These are phyloP conservation scores for Lithophane ornitopus DNA, from an alignment of 2,888 invertebrate species.

Conservation along the genomic window DNA sequence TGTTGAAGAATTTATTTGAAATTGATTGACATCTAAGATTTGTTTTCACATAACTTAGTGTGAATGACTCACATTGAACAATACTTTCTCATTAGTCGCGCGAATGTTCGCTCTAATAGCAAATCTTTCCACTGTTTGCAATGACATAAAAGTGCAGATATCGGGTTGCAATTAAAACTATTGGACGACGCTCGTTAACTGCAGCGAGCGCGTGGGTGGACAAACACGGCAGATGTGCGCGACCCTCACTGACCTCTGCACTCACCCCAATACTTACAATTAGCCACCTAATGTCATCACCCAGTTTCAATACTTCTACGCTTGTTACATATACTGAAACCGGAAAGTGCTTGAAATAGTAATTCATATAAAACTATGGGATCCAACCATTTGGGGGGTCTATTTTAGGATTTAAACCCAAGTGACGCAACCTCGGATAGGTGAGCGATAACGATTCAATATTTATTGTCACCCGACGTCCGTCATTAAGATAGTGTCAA, in stretches of 20 bases:
- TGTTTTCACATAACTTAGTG: slow-evolving; percentile 62
- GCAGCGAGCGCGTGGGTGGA: slow-evolving; percentile 82
- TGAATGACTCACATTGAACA: slow-evolving; percentile 40
- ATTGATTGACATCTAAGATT: slow-evolving; percentile 64
- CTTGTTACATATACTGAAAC: slow-evolving; percentile 34
- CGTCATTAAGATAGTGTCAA: slow-evolving; percentile 91
- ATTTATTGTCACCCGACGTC: slow-evolving; percentile 90
- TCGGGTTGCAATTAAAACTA: slow-evolving; percentile 89
- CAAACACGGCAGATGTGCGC: slow-evolving; percentile 87
- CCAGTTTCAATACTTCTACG: slow-evolving; percentile 62
- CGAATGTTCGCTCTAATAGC: slow-evolving; percentile 51
- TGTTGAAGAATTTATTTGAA: slow-evolving; percentile 61
- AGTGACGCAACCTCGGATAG: slow-evolving; percentile 85
- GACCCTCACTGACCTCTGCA: slow-evolving; percentile 81
- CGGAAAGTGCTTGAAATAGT: slow-evolving; percentile 37
- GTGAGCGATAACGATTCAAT: slow-evolving; percentile 88
- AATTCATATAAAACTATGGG: slow-evolving; percentile 47
- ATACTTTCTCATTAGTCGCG: slow-evolving; percentile 51
- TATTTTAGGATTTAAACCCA: slow-evolving; percentile 82
- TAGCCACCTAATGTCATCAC: slow-evolving; percentile 79
- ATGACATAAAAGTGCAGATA: slow-evolving; percentile 81
- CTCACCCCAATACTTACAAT: slow-evolving; percentile 82
- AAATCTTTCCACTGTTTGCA: slow-evolving; percentile 66
- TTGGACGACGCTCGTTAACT: slow-evolving; percentile 83
- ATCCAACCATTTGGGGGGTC: slow-evolving; percentile 84